Evolutionary conservation across 2,888 invertebrate genomes (phyloP).

Genomic region (Drosophila sordidapex): DNA sequence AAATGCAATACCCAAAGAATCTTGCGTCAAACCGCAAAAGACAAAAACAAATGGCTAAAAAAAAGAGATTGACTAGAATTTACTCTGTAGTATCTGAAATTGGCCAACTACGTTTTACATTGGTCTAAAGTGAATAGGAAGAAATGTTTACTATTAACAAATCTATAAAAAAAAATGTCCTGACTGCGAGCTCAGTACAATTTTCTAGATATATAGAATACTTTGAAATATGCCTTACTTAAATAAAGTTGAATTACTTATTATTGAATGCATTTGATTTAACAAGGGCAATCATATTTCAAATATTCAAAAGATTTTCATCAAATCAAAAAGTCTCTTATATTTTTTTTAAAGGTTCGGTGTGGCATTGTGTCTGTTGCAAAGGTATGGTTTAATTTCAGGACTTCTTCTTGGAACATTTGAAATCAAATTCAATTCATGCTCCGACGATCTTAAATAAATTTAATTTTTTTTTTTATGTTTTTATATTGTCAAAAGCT

Average conservation of each 20-base stretch:
- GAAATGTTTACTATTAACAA: no score
- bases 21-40: constrained; percentile 29
- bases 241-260: not conserved
- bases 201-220: fast-evolving
- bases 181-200: not conserved
- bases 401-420: not conserved
- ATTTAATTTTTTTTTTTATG: no score
- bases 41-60: constrained; percentile 1
- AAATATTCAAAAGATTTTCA: not conserved
- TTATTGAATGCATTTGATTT: not conserved
- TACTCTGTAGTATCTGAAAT: constrained; percentile 2
- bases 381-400: not conserved
- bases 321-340: not conserved
- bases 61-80: not conserved
- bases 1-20: constrained; percentile 52
- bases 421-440: not conserved
- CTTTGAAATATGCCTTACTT: not conserved
- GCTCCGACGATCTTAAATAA: no score
- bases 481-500: not conserved
- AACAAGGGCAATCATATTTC: not conserved
- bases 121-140: not conserved
- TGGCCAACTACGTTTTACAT: not conserved
- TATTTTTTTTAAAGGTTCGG: not conserved
- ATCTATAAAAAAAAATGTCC: no score
- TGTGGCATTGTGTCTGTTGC: not conserved